Conservation (phyloP, 2,797 vertebrate genomes). For the Ctenosaura bakeri region DNA sequence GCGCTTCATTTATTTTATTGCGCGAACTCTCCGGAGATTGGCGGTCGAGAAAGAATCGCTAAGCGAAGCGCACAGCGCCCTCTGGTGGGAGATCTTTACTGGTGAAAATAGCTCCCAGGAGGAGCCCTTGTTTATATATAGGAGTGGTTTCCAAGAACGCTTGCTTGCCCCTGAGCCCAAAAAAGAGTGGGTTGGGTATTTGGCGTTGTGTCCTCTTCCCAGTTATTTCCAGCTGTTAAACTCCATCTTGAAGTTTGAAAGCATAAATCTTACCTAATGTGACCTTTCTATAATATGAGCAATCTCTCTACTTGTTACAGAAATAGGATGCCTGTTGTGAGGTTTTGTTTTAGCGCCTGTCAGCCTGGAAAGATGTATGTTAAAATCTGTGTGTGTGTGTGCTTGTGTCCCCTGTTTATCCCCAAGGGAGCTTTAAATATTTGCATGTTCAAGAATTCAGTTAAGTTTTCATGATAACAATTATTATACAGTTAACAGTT, state of each 20-base stretch:
- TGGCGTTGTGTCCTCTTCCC: not conserved
- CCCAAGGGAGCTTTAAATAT: not conserved
- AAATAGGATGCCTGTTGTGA: not conserved
- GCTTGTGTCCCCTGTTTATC: not conserved
- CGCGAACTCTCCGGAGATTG: not conserved
- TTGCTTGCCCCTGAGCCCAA: not conserved
- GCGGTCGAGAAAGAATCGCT: slow-evolving; percentile 5
- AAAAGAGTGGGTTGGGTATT: slow-evolving; percentile 36
- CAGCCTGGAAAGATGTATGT: not conserved
- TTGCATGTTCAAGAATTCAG: too few relatives aligned
- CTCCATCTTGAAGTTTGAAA: slow-evolving; percentile 5
- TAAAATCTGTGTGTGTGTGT: not conserved
- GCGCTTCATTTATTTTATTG: slow-evolving; percentile 2
- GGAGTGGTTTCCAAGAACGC: slow-evolving; percentile 29
- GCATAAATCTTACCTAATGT: slow-evolving; percentile 24
- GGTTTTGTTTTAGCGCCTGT: not conserved
- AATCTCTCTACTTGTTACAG: not conserved
- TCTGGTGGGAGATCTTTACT: slow-evolving; percentile 64
- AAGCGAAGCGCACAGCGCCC: slow-evolving; percentile 67
- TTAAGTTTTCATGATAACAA: too few relatives aligned
- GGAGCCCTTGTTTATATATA: slow-evolving; percentile 2
- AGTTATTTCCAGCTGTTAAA: slow-evolving; percentile 41
- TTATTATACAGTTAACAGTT: too few relatives aligned
- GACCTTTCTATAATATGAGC: slow-evolving; percentile 22
- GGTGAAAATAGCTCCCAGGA: slow-evolving; percentile 18